These are phyloP conservation scores for Apomyelois bistriatella DNA, from an alignment of 2,888 invertebrate species.

Conservation along the genomic window DNA sequence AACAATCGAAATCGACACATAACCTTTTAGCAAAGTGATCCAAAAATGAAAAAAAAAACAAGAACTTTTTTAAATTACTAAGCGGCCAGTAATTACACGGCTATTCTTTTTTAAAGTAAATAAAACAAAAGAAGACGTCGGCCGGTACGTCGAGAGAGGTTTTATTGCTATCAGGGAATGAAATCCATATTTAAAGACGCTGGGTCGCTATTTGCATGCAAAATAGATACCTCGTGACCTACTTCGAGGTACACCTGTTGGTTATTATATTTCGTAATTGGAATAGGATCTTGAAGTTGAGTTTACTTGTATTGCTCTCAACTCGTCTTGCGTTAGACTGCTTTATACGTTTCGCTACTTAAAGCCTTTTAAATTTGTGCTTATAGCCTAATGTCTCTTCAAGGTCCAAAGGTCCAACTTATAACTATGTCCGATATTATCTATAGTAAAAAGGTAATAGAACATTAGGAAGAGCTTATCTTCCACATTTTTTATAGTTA, in stretches of 20 bases:
- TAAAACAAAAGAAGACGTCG: background rate
- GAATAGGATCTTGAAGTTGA: background rate
- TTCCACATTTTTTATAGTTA: too few species aligned
- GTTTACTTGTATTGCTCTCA: too few species aligned
- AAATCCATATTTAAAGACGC: conserved; percentile 29
- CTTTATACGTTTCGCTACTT: too few species aligned
- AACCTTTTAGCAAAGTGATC: background rate
- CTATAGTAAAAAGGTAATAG: too few species aligned
- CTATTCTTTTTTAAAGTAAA: background rate
- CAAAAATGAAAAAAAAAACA: background rate
- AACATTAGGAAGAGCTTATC: too few species aligned
- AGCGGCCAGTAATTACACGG: background rate
- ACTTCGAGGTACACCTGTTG: background rate
- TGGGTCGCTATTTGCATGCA: conserved; percentile 25
- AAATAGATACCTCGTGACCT: conserved; percentile 23
- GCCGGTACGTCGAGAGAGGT: conserved; percentile 9
- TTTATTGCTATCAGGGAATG: conserved; percentile 26
- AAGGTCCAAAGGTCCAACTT: too few species aligned
- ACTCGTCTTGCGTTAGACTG: too few species aligned
- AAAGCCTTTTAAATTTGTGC: too few species aligned
- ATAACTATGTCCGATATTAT: too few species aligned
- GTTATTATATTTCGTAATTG: background rate
- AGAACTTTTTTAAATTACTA: background rate
- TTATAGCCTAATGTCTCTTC: too few species aligned
- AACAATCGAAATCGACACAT: background rate